Evolutionary conservation across 2,797 vertebrate species (phyloP).

Genomic region (Chelmon rostratus): DNA sequence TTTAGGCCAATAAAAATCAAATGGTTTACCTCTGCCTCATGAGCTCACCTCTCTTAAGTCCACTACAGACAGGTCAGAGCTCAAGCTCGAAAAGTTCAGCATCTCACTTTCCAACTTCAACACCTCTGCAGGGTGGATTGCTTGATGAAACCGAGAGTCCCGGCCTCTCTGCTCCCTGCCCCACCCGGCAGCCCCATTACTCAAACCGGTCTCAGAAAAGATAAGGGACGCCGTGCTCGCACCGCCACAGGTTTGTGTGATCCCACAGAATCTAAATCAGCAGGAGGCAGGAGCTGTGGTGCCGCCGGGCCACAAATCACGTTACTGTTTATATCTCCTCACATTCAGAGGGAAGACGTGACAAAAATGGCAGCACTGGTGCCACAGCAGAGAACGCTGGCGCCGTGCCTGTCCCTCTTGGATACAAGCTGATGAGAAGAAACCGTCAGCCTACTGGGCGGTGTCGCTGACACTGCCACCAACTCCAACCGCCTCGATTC

Average conservation of each 20-base stretch:
- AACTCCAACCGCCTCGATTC: not conserved
- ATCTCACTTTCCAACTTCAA: not conserved
- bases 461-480: conserved; percentile 16
- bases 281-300: not conserved
- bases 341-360: conserved; percentile 1
- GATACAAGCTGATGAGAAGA: conserved; percentile 8
- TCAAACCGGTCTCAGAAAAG: not conserved
- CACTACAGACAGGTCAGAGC: not conserved
- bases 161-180: conserved; percentile 5
- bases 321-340: not conserved
- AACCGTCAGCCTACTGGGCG: conserved; percentile 24
- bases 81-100: not conserved
- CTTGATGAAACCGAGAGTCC: not conserved
- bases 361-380: conserved; percentile 12
- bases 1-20: no score
- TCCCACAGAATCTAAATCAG: not conserved
- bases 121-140: not conserved
- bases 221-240: conserved; percentile 13
- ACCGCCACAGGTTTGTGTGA: not conserved
- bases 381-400: conserved; percentile 3
- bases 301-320: not conserved
- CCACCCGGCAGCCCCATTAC: conserved; percentile 10
- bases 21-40: no score
- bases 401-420: not conserved
- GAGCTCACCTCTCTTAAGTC: not conserved